Percentiles rank a stretch among this genome's conserved stretches.
phyloP scores from a whole-genome alignment of 2,888 invertebrate species.

The Globia sparganii region DNA sequence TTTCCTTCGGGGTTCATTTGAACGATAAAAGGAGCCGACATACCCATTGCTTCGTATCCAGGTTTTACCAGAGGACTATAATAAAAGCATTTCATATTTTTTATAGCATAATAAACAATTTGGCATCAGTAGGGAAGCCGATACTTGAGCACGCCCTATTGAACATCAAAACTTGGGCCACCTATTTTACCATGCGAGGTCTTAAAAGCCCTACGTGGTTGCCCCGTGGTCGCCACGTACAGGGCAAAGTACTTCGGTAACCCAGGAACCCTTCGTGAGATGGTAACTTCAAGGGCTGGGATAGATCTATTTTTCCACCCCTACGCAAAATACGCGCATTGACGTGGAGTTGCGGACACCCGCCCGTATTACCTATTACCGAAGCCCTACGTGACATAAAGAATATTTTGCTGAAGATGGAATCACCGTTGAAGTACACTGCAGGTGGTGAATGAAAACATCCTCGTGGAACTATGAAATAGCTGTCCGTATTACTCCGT shows the following conservation, averaged over 20 bases:
- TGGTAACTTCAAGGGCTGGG: too few species aligned
- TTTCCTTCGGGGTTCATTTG: conserved; percentile 84
- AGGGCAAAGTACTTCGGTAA: too few species aligned
- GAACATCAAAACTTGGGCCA: too few species aligned
- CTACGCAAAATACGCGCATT: too few species aligned
- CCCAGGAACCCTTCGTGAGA: too few species aligned
- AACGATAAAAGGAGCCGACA: conserved; percentile 76
- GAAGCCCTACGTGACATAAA: neutral
- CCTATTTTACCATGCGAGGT: neutral
- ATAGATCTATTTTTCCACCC: too few species aligned
- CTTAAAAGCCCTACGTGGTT: neutral
- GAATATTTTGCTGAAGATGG: neutral
- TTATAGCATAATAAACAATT: neutral
- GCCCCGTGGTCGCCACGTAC: too few species aligned
- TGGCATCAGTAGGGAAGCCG: neutral
- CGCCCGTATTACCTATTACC: too few species aligned
- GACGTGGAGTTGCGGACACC: too few species aligned
- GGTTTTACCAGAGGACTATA: conserved; percentile 76
- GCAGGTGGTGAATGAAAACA: too few species aligned
- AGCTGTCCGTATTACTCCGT: neutral
- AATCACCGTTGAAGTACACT: neutral
- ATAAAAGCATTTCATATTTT: neutral
- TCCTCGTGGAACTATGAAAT: neutral
- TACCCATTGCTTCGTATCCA: conserved; percentile 77
- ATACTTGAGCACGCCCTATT: neutral